These are phyloP conservation scores for Vanessa cardui DNA, from an alignment of 2,888 invertebrate species.

Conservation along the genomic window DNA sequence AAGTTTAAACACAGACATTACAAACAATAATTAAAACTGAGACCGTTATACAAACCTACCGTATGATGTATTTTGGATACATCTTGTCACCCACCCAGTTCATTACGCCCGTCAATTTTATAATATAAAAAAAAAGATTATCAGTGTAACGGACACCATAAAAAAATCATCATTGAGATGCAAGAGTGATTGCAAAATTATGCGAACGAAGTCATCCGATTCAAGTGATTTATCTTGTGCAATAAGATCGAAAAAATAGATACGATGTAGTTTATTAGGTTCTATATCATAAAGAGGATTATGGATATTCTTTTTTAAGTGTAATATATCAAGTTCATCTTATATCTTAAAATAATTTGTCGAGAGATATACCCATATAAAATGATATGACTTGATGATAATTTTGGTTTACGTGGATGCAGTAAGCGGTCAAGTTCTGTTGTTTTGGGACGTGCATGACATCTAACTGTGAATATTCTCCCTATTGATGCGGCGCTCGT, in stretches of 20 bases:
- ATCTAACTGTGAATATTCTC: constrained; percentile 65
- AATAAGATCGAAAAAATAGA: constrained; percentile 26
- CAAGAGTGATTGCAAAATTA: constrained; percentile 54
- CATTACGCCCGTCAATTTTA: constrained; percentile 32
- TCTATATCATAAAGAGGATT: background rate
- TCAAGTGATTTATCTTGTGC: constrained; percentile 39
- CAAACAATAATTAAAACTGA: constrained; percentile 29
- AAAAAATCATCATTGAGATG: constrained; percentile 42
- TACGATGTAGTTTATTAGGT: constrained; percentile 21
- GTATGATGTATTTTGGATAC: constrained; percentile 32
- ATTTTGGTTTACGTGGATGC: constrained; percentile 37
- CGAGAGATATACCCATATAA: too few relatives aligned
- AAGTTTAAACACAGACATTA: constrained; percentile 11
- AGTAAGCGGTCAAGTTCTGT: constrained; percentile 42
- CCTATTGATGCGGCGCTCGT: constrained; percentile 62
- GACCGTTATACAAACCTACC: constrained; percentile 36
- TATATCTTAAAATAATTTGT: too few relatives aligned
- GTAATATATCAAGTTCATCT: too few relatives aligned
- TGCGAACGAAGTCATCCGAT: constrained; percentile 47
- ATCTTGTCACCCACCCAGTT: constrained; percentile 38
- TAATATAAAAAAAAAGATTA: constrained; percentile 40
- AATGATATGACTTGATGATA: background rate
- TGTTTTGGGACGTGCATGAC: constrained; percentile 70
- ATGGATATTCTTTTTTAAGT: background rate
- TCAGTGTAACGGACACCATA: constrained; percentile 46